These are phyloP conservation scores for Meloidogyne floridensis DNA, from an alignment of 1,140 invertebrate species.

Conservation along the genomic window DNA sequence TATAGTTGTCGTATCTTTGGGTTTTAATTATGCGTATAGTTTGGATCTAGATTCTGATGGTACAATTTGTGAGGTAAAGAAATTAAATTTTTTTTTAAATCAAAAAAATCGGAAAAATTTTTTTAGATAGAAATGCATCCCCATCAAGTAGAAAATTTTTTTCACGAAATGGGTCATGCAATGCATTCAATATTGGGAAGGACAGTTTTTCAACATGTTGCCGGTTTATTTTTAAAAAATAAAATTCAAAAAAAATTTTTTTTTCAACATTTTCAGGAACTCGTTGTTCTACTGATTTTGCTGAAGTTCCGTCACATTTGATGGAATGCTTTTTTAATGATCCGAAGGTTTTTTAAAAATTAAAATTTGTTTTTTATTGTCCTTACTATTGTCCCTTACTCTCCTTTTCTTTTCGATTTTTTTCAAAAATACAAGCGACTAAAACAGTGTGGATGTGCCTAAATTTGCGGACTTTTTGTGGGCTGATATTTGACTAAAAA, in stretches of 20 bases:
- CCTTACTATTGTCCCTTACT: too few species aligned
- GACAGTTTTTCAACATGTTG: conserved; percentile 92
- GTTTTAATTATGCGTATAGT: conserved; percentile 67
- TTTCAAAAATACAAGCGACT: too few species aligned
- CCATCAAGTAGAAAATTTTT: conserved; percentile 87
- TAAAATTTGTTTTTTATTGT: too few species aligned
- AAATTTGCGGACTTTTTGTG: too few species aligned
- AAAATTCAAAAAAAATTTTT: too few species aligned
- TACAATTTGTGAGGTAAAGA: too few species aligned
- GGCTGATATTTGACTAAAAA: too few species aligned
- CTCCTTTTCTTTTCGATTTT: too few species aligned
- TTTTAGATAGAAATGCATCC: conserved; percentile 79
- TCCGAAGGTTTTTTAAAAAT: conserved; percentile 72
- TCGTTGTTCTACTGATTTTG: conserved; percentile 92
- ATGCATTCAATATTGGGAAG: conserved; percentile 96
- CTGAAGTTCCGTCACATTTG: conserved; percentile 93
- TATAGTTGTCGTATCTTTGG: conserved; percentile 88
- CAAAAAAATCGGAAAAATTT: too few species aligned
- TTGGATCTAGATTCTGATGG: too few species aligned
- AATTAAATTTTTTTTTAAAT: too few species aligned
- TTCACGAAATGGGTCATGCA: conserved; percentile 98
- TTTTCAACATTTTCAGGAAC: conserved; percentile 75
- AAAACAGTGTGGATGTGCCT: too few species aligned
- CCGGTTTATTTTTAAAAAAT: conserved; percentile 71
- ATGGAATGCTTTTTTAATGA: conserved; percentile 97